Percentiles rank a stretch among this genome's conserved stretches.
Evolutionary conservation across 2,888 invertebrate species (phyloP).

Genomic region (Drosophila mayaguana): DNA sequence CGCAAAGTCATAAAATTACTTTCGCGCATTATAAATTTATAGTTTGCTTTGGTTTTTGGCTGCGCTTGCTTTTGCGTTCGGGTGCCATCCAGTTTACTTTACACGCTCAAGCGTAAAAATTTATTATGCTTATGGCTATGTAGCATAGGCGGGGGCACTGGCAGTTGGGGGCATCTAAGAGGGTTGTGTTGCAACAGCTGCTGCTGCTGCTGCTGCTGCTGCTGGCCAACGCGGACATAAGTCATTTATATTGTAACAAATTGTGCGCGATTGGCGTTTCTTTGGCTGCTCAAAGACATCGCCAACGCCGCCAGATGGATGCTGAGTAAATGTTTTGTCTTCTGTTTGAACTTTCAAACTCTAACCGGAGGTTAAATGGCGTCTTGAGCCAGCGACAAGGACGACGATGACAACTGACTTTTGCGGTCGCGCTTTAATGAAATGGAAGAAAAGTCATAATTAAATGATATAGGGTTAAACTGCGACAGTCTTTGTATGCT

Average conservation of each 20-base stretch:
- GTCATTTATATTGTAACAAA: slow-evolving; percentile 82
- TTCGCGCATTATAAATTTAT: slow-evolving; percentile 84
- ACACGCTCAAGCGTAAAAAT: slow-evolving; percentile 83
- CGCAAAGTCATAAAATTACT: slow-evolving; percentile 84
- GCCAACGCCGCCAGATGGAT: slow-evolving; percentile 49
- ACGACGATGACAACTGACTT: slow-evolving; percentile 44
- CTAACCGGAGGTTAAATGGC: slow-evolving; percentile 67
- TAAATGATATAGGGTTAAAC: slow-evolving; percentile 38
- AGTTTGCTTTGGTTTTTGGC: slow-evolving; percentile 74
- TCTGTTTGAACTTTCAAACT: slow-evolving; percentile 60
- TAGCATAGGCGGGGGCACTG: neutral
- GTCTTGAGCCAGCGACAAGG: slow-evolving; percentile 31
- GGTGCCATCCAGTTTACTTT: slow-evolving; percentile 41
- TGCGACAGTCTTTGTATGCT: neutral
- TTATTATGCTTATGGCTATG: slow-evolving; percentile 82
- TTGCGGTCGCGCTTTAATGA: slow-evolving; percentile 60
- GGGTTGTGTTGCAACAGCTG: slow-evolving; percentile 62
- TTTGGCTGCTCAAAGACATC: slow-evolving; percentile 24
- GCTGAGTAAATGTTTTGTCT: slow-evolving; percentile 72
- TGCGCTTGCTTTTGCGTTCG: slow-evolving; percentile 7
- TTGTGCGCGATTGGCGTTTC: slow-evolving; percentile 77
- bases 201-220: slow-evolving; percentile 56
- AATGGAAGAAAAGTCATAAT: slow-evolving; percentile 40
- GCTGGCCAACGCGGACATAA: slow-evolving; percentile 71
- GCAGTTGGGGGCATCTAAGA: neutral